Evolutionary conservation across 1,140 invertebrate species (phyloP).

Genomic region (Hylaeus volcanicus): DNA sequence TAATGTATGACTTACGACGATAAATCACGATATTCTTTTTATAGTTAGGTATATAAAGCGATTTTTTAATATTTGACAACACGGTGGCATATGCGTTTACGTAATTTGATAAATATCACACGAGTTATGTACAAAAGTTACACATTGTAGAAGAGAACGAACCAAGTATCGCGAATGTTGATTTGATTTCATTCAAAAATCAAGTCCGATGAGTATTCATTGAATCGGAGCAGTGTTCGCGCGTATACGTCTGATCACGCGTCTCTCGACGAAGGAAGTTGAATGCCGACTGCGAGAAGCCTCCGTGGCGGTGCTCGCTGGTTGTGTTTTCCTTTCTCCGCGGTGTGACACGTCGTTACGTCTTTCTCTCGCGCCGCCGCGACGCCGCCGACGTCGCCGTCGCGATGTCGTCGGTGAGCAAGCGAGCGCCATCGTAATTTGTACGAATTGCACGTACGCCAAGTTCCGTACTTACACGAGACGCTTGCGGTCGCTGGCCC

Average conservation of each 20-base stretch:
- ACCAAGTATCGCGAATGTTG: not conserved
- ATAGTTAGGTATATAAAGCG: too few relatives aligned
- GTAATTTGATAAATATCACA: too few relatives aligned
- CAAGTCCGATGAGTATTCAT: slow-evolving; percentile 11
- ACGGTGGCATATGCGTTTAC: too few relatives aligned
- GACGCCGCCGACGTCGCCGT: not conserved
- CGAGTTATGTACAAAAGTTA: too few relatives aligned
- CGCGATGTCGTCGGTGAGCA: slow-evolving; percentile 22
- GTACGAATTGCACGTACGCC: slow-evolving; percentile 61
- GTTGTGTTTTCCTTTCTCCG: slow-evolving; percentile 24
- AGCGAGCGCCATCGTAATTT: slow-evolving; percentile 59
- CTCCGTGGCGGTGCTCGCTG: not conserved
- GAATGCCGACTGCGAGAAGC: slow-evolving; percentile 35
- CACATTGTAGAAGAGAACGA: too few relatives aligned
- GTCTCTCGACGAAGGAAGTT: not conserved
- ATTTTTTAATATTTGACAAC: too few relatives aligned
- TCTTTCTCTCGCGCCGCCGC: slow-evolving; percentile 25
- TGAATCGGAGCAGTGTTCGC: slow-evolving; percentile 13
- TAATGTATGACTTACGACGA: too few relatives aligned
- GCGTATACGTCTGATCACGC: slow-evolving; percentile 3
- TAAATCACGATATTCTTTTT: too few relatives aligned
- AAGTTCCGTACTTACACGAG: slow-evolving; percentile 30
- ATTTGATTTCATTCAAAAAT: slow-evolving; percentile 26
- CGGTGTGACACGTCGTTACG: slow-evolving; percentile 1
- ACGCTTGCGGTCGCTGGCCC: slow-evolving; percentile 22